Percentiles rank a stretch among this genome's conserved stretches.
Conservation (phyloP, 2,888 invertebrate species). For the Cantharis flavilabris region DNA sequence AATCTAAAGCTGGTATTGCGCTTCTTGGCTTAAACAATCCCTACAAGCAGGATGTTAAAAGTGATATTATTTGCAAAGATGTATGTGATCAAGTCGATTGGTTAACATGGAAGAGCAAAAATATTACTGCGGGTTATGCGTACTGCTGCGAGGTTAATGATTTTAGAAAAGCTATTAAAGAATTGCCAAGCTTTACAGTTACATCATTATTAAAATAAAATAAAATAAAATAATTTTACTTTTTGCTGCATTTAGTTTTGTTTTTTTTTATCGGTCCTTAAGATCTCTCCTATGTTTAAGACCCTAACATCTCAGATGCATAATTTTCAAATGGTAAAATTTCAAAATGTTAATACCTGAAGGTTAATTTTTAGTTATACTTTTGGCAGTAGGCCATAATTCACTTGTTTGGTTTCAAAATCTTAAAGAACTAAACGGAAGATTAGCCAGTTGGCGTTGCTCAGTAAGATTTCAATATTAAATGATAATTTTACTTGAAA, state of each 20-base stretch:
- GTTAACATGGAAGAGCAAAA: constrained; percentile 61
- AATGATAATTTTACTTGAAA: too few relatives aligned
- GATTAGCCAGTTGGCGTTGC: too few relatives aligned
- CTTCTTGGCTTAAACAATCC: constrained; percentile 70
- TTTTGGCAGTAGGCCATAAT: too few relatives aligned
- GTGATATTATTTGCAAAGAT: constrained; percentile 47
- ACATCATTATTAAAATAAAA: constrained; percentile 53
- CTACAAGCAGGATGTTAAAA: constrained; percentile 38
- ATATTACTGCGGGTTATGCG: constrained; percentile 61
- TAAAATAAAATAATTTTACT: constrained; percentile 11
- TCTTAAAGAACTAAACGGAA: too few relatives aligned
- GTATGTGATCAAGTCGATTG: constrained; percentile 64
- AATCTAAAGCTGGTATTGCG: constrained; percentile 59
- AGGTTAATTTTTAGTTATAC: too few relatives aligned
- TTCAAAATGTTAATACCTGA: too few relatives aligned
- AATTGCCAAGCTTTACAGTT: constrained; percentile 61
- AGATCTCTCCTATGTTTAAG: too few relatives aligned
- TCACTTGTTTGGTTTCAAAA: too few relatives aligned
- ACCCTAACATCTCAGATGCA: too few relatives aligned
- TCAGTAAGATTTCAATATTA: too few relatives aligned
- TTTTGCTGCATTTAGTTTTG: background rate
- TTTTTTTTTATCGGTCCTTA: too few relatives aligned
- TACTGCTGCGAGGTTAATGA: constrained; percentile 67
- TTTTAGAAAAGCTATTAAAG: constrained; percentile 59
- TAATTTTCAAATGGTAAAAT: too few relatives aligned